Evolutionary conservation across 2,113 vertebrate species (phyloP).

Genomic region (Nothobranchius furzeri): DNA sequence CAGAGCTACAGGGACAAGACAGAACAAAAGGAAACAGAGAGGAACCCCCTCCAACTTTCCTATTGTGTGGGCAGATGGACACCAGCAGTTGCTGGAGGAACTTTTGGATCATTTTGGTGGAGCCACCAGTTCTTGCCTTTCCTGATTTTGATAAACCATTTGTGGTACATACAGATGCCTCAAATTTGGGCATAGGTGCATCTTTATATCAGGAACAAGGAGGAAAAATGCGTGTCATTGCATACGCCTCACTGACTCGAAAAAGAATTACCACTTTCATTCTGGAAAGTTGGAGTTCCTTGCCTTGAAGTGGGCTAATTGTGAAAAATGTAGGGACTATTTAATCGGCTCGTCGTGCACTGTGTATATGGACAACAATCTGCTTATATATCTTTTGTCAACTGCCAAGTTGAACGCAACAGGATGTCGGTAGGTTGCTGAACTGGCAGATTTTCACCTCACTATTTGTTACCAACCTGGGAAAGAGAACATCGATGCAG

Average conservation of each 20-base stretch:
- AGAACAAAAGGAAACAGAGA: not conserved
- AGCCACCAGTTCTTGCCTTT: conserved; percentile 1
- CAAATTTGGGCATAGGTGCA: not conserved
- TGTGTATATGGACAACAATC: not conserved
- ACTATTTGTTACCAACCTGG: not conserved
- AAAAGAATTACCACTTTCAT: not conserved
- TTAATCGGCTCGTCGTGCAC: not conserved
- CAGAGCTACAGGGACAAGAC: not conserved
- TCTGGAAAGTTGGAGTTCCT: conserved; percentile 4
- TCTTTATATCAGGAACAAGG: not conserved
- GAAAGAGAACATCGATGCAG: not conserved
- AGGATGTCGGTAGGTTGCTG: not conserved
- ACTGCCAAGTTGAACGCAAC: not conserved
- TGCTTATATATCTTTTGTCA: not conserved
- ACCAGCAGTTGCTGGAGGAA: not conserved
- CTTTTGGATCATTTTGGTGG: not conserved
- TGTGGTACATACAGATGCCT: not conserved
- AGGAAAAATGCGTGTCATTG: conserved; percentile 2
- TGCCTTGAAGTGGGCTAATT: not conserved
- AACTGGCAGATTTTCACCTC: not conserved
- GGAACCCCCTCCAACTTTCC: not conserved
- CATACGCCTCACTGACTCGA: not conserved
- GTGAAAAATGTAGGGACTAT: conserved; percentile 2
- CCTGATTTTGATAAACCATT: not conserved
- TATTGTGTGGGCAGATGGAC: not conserved